phyloP scores from a whole-genome alignment of 2,888 invertebrate species.

The Arrhopalites spinosus region DNA sequence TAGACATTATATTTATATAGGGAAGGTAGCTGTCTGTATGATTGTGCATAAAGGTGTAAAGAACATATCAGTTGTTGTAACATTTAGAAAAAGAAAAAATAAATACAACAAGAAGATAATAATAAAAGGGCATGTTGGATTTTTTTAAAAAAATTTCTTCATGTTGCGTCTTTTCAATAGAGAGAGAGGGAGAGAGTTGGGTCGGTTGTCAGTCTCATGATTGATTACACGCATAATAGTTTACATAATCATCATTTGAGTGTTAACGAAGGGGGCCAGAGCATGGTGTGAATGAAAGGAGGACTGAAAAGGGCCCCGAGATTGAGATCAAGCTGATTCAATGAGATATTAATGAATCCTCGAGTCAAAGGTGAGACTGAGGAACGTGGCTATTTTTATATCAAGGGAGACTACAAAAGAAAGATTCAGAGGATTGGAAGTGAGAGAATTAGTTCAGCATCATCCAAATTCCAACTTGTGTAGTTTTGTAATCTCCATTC shows the following conservation, averaged over 20 bases:
- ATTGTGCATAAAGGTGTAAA: too few species aligned
- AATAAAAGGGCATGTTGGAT: constrained; percentile 1
- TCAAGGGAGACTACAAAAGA: neutral
- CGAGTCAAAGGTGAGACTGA: constrained; percentile 27
- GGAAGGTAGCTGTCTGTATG: too few species aligned
- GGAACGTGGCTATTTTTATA: constrained; percentile 27
- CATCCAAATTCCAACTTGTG: too few species aligned
- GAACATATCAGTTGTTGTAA: too few species aligned
- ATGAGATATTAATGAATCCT: constrained; percentile 33
- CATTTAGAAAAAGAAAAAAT: neutral
- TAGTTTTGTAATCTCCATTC: too few species aligned
- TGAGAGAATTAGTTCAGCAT: too few species aligned
- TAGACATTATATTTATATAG: too few species aligned
- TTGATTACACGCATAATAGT: constrained; percentile 36
- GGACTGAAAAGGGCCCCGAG: neutral
- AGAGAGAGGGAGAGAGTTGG: neutral
- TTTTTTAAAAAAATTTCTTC: neutral
- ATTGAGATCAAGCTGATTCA: constrained; percentile 34
- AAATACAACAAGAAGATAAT: constrained; percentile 8
- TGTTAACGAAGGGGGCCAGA: constrained; percentile 25
- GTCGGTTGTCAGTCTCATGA: constrained; percentile 25
- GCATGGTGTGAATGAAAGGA: constrained; percentile 3
- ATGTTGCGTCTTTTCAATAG: too few species aligned
- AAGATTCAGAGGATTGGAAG: too few species aligned
- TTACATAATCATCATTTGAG: constrained; percentile 31